phyloP scores from a whole-genome alignment of 2,888 invertebrate genomes.

The Pycnomerus fuliginosus region DNA sequence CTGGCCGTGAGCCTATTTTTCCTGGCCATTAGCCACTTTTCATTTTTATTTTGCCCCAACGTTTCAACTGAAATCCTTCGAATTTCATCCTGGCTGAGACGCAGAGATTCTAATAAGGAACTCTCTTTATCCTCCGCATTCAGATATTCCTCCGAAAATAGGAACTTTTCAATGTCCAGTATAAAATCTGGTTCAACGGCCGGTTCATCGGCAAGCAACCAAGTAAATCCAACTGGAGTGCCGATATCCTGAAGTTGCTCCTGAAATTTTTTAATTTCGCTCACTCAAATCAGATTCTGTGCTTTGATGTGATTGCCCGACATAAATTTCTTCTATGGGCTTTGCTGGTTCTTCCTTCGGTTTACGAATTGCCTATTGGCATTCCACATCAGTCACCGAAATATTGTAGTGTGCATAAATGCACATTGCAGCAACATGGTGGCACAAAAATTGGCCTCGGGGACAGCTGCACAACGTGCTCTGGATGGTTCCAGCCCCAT shows the following conservation, averaged over 20 bases:
- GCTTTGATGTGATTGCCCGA: no score
- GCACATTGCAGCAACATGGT: not conserved
- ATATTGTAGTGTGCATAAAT: not conserved
- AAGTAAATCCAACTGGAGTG: not conserved
- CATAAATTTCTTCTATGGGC: not conserved
- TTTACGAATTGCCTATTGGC: not conserved
- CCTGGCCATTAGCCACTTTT: constrained; percentile 2
- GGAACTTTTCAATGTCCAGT: not conserved
- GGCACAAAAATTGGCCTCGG: no score
- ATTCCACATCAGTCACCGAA: not conserved
- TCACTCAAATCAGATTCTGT: no score
- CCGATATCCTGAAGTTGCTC: not conserved
- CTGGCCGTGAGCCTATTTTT: constrained; percentile 10
- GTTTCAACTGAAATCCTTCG: not conserved
- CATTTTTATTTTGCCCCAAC: constrained; percentile 2
- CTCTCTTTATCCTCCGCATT: not conserved
- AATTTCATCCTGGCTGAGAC: not conserved
- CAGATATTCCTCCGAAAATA: not conserved
- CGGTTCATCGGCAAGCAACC: not conserved
- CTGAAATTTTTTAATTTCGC: not conserved
- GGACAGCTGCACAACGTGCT: no score
- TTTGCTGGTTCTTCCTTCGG: not conserved
- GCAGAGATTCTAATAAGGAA: not conserved
- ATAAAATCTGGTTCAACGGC: not conserved
- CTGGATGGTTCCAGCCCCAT: no score